These are phyloP conservation scores for Reinhardtius hippoglossoides DNA, from an alignment of 2,113 vertebrate species.

Conservation along the genomic window DNA sequence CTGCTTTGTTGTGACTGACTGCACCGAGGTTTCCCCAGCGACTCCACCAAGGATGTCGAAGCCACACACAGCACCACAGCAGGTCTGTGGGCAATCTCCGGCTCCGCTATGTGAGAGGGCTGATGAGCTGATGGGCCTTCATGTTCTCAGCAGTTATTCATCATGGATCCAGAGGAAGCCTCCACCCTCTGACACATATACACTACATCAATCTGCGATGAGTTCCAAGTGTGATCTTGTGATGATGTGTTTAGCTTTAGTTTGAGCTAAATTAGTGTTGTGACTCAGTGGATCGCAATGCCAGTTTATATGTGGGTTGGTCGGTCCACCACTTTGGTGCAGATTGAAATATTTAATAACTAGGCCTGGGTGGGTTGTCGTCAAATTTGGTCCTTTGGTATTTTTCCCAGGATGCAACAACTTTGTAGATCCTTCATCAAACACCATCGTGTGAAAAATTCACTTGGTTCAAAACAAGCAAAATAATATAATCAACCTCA, in stretches of 20 bases:
- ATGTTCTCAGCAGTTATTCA: constrained; percentile 47
- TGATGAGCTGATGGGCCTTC: constrained; percentile 51
- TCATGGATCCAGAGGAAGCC: constrained; percentile 49
- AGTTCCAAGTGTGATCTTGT: constrained; percentile 28
- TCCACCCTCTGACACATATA: constrained; percentile 52
- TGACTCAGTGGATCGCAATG: background rate
- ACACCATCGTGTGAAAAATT: background rate
- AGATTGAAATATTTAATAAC: background rate
- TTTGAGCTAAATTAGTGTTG: constrained; percentile 7
- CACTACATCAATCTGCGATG: constrained; percentile 34
- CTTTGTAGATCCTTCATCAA: background rate
- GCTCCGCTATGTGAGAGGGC: constrained; percentile 28
- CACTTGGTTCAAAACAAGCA: background rate
- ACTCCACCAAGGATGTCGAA: constrained; percentile 16
- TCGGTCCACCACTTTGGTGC: background rate
- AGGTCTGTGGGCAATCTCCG: constrained; percentile 28
- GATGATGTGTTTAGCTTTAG: constrained; percentile 16
- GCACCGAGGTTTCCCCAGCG: background rate
- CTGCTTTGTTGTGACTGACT: constrained; percentile 52
- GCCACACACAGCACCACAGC: background rate
- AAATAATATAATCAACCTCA: background rate
- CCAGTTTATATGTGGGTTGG: background rate
- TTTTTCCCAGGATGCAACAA: background rate
- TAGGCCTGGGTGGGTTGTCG: background rate
- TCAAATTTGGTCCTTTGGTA: background rate